Evolutionary conservation across 1,140 invertebrate species (phyloP).

Genomic region (Caenorhabditis latens): DNA sequence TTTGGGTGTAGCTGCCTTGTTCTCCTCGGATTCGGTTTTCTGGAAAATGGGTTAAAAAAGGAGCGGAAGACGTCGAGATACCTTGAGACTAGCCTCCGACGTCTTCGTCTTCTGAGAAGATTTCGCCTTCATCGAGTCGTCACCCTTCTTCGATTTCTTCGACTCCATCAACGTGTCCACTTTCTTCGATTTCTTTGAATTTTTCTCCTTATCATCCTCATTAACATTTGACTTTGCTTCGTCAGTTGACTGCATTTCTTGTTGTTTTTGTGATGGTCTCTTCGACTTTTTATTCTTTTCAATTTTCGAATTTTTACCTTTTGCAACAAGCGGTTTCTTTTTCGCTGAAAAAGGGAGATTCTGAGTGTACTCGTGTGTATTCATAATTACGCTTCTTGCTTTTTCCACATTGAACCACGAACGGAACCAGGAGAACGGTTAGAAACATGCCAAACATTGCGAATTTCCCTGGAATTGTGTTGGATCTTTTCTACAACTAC

Average conservation of each 20-base stretch:
- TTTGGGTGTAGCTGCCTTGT: not conserved
- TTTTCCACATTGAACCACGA: slow-evolving; percentile 5
- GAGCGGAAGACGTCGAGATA: too few species aligned
- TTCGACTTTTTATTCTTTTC: not conserved
- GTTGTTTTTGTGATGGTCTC: not conserved
- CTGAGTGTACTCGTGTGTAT: not conserved
- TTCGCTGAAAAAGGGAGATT: not conserved
- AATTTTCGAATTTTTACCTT: not conserved
- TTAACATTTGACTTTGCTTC: slow-evolving; percentile 13
- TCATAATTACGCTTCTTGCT: not conserved
- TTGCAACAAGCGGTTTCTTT: not conserved
- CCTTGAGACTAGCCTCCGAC: not conserved
- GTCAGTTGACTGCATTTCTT: not conserved
- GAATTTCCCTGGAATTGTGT: slow-evolving; percentile 21
- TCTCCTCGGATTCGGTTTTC: slow-evolving; percentile 19
- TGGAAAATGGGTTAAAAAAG: not conserved
- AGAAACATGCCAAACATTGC: slow-evolving; percentile 36
- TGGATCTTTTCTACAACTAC: not conserved
- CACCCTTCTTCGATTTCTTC: too few species aligned
- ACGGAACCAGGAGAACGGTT: not conserved
- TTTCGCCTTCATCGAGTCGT: not conserved
- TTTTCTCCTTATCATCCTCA: slow-evolving; percentile 20
- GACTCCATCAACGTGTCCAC: not conserved
- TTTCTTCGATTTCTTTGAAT: slow-evolving; percentile 10
- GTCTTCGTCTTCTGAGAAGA: not conserved